phyloP scores from a whole-genome alignment of 2,797 vertebrate species.

The Oryzias dopingdopingensis region DNA sequence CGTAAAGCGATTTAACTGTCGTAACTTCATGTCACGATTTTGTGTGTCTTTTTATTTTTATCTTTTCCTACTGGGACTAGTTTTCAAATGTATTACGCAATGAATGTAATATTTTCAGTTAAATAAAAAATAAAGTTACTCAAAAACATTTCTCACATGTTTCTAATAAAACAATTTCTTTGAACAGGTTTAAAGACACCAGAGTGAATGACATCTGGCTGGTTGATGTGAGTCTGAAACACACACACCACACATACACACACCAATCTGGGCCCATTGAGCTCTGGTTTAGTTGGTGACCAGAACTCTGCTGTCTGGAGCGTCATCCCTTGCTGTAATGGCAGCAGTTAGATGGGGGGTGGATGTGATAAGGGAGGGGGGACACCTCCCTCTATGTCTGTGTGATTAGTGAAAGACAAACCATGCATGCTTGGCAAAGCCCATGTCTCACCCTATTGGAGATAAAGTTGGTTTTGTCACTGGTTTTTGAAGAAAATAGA shows the following conservation, averaged over 20 bases:
- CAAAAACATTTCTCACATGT: not conserved
- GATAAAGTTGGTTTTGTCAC: conserved; percentile 37
- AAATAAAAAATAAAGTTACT: not conserved
- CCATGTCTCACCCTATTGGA: conserved; percentile 23
- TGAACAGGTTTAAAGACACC: conserved; percentile 77
- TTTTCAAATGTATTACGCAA: no score
- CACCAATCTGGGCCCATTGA: conserved; percentile 43
- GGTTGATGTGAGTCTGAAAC: conserved; percentile 78
- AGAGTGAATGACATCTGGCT: conserved; percentile 79
- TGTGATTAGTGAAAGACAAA: conserved; percentile 68
- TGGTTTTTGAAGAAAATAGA: conserved; percentile 8
- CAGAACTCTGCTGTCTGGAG: conserved; percentile 27
- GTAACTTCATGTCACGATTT: no score
- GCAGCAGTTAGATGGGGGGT: conserved; percentile 12
- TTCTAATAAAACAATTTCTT: not conserved
- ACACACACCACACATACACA: conserved; percentile 8
- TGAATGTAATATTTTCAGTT: not conserved
- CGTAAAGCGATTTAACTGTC: no score
- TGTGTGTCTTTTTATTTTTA: no score
- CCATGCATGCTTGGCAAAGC: conserved; percentile 67
- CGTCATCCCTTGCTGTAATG: conserved; percentile 62
- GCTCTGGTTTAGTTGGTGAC: conserved; percentile 31
- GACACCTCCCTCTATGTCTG: conserved; percentile 40
- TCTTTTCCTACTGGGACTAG: no score
- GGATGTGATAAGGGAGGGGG: conserved; percentile 14